Base-by-base conservation (phyloP, 2,888 invertebrate genomes). In the Quadroppia sp. region DNA sequence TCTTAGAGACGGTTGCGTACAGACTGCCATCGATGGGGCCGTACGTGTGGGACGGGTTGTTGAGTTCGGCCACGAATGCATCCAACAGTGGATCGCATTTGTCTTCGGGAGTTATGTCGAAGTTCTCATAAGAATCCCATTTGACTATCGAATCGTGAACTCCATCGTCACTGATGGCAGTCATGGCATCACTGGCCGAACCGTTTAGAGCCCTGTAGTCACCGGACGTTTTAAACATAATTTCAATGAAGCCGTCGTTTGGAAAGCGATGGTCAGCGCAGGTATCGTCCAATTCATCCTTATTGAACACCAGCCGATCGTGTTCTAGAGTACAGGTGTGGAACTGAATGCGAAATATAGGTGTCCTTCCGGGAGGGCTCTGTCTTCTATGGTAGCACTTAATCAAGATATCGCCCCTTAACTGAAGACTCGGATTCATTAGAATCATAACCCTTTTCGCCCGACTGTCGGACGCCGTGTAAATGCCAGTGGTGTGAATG, bases 311-410 rank as follows among this genome's bases (percentile, higher is more conserved):
- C 73, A 94, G 87, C 76, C 90, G 89, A 83, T 90, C 89, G 82
- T 91, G 90, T 67, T 90, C 87, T 77, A 94, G 89, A 72, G 94
- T 93, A 84, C 94, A 94, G 4, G 95, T 94, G 86, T 95, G 94
- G 85, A 95, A 94, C 87, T 95, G 91, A 82, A 90, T 89, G 71
- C 90, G 88, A 85, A 92, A 92, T 79, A 92, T 87, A n/a, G 90
- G 87, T 79, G 89, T 89, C 56, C 87, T 84, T 67, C 77, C 78
- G n/a, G 77, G 75, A 13, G 79, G 79, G 11, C 77, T 75, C 48
- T 73, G 74, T 42, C 78, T 84, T 80, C 91, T 86, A 80, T 92
- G 89, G 86, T 93, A 94, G 82, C 94, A 94, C 82, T 94, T 93
- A 80, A 95, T 88, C 76, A 94, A 86, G 78, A 95, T 90, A 84